Evolutionary conservation across 2,797 vertebrate species (phyloP), one percentile per base, ranked within the genome.

Genomic region (Gouania willdenowi): DNA sequence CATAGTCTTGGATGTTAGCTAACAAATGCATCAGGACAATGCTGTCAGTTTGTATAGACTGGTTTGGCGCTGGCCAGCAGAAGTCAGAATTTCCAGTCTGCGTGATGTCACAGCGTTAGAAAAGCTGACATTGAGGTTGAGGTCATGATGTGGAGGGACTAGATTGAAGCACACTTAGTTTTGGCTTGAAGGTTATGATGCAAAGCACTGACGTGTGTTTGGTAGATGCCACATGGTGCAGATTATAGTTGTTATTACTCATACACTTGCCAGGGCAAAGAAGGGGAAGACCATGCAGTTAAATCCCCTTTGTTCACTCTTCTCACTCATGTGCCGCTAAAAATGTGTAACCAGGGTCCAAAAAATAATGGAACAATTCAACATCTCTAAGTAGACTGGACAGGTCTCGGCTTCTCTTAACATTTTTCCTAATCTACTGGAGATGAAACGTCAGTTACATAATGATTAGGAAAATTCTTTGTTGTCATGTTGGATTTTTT

Each of bases 181-280:
- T 29, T 32, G 50, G 63, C 57, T 62, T 6, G 33, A 64, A 38
- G 66, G 49, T 76, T 59, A 68, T 75, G 81, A 82, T 79, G 83
- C 77, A 76, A 66, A 69, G 67, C 41, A 46, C 81, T 87, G 85
- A 83, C 75, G 68, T 77, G 48, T 68, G 41, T 72, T 50, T 67
- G 68, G 71, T 76, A 56, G 30, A 62, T 12, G 26, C 68, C 86
- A 87, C 70, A 85, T 87, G 87, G 78, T 77, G 60, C 78, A 79
- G 77, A 88, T 88, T 87, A 82, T 77, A 81, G 67, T 75, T 71
- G 28, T 46, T 75, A 69, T 87, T 77, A 84, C 77, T 83, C 80
- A 81, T 61, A 56, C 70, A 55, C 15, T 36, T 59, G 52, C 45
- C 26, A 47, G 65, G 63, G 64, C 36, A 49, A 53, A 68, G 47